Base-by-base conservation (phyloP, 2,113 vertebrate species). In the Salvelinus namaycush region DNA sequence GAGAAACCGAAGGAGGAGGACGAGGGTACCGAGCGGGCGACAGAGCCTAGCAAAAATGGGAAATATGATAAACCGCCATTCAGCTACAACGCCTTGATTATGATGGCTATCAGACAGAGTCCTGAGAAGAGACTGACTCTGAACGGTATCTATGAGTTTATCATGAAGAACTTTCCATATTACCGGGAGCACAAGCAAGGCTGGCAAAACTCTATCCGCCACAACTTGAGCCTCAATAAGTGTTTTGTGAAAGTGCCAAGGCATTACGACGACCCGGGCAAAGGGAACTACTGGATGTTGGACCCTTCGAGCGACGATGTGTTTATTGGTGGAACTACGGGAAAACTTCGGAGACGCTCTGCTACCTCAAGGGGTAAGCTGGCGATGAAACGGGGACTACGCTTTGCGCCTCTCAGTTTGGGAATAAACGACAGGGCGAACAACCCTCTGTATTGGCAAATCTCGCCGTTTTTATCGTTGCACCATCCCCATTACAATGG, bases 281-380 rank as follows among this genome's bases (percentile, higher is more conserved):
- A 95, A 75, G 94, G 94, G 0, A 95, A 94, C 86, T 95, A 95
- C 86, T 95, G 94, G 94, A 95, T 95, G 94, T 74, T 95, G 77
- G 94, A 95, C 86, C 94, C 94, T 6, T 93, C 92, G 68, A 94
- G 93, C 79, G 93, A 95, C 49, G 94, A 95, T 57, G 93, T 95
- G 1, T 95, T 95, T 76, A 95, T 95, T 79, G 94, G 94, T 1
- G 94, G 93, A 0, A 94, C 92, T 1, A 94, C 94, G 0, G 94
- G 94, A 20, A 95, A 95, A 81, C 93, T 95, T 16, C 93, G 94
- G 20, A 72, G 94, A 59, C 93, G 94, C 76, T 94, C 94, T 39
- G 93, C 92, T 59, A 94, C 93, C 3, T 94, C 93, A 57, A 80
- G 94, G 51, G 93, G 93, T 1, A 94, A 94, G 24, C 87, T 95